Conservation (phyloP, 2,888 invertebrate genomes). For the Chrysomela aeneicollis region DNA sequence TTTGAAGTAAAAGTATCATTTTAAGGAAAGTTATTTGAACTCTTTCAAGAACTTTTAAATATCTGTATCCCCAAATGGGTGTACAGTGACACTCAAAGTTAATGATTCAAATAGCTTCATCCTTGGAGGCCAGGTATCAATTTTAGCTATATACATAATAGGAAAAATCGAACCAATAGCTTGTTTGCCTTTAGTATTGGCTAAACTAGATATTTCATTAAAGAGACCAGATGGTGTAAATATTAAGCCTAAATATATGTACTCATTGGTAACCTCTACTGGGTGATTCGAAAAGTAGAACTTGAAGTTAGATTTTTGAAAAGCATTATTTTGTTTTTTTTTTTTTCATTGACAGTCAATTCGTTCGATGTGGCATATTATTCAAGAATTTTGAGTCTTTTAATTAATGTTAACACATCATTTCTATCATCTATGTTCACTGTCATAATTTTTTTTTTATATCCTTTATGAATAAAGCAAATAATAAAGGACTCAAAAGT, state of each 20-base stretch:
- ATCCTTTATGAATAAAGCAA: not conserved
- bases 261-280: no score
- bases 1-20: no score
- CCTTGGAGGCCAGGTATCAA: not conserved
- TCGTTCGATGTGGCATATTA: not conserved
- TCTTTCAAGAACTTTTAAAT: not conserved
- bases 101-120: not conserved
- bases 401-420: not conserved
- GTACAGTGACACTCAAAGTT: not conserved
- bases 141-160: not conserved
- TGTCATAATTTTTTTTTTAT: no score
- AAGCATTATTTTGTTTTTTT: not conserved
- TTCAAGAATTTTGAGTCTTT: no score
- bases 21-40: no score
- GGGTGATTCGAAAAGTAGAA: no score
- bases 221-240: not conserved
- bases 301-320: no score
- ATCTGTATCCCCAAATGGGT: not conserved
- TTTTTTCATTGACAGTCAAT: not conserved
- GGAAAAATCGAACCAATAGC: not conserved
- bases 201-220: not conserved
- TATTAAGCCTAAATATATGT: no score
- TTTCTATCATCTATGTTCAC: not conserved
- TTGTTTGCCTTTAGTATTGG: not conserved
- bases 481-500: not conserved